Percentiles rank a stretch among this genome's conserved stretches.
Evolutionary conservation across 2,888 invertebrate species (phyloP).

Genomic region (Pseudococcus viburni): DNA sequence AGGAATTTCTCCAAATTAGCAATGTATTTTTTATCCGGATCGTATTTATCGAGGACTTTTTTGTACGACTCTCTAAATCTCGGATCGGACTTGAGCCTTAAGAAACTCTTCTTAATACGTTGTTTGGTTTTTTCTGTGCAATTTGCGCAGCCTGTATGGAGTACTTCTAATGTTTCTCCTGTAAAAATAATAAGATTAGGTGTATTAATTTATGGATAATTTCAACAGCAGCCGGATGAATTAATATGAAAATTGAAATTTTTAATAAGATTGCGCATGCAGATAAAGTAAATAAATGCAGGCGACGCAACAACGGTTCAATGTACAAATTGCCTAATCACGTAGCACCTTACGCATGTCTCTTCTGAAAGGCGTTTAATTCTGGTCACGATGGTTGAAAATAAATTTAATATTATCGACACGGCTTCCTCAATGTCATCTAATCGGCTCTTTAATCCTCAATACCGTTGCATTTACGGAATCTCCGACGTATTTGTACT

Average conservation of each 20-base stretch:
- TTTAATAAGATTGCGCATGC: background rate
- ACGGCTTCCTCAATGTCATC: conserved; percentile 28
- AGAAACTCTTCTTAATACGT: conserved; percentile 63
- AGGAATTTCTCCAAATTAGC: conserved; percentile 66
- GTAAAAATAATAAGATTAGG: conserved; percentile 13
- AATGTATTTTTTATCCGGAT: conserved; percentile 66
- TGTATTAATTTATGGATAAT: background rate
- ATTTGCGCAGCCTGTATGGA: conserved; percentile 65
- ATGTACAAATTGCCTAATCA: conserved; percentile 3
- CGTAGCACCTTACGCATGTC: background rate
- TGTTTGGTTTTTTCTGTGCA: conserved; percentile 64
- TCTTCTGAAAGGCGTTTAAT: background rate
- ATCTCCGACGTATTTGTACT: background rate
- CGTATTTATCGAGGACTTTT: conserved; percentile 66
- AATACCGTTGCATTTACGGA: conserved; percentile 30
- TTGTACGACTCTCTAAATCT: conserved; percentile 66
- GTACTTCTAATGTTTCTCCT: conserved; percentile 66
- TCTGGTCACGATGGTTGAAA: conserved; percentile 16
- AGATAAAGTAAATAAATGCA: background rate
- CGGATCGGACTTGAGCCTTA: conserved; percentile 64
- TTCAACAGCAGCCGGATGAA: background rate
- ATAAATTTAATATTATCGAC: conserved; percentile 13
- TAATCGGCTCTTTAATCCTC: conserved; percentile 29
- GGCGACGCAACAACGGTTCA: background rate
- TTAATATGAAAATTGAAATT: background rate